Base-by-base conservation (phyloP, 2,888 invertebrate species). In the Drosophila anceps region DNA sequence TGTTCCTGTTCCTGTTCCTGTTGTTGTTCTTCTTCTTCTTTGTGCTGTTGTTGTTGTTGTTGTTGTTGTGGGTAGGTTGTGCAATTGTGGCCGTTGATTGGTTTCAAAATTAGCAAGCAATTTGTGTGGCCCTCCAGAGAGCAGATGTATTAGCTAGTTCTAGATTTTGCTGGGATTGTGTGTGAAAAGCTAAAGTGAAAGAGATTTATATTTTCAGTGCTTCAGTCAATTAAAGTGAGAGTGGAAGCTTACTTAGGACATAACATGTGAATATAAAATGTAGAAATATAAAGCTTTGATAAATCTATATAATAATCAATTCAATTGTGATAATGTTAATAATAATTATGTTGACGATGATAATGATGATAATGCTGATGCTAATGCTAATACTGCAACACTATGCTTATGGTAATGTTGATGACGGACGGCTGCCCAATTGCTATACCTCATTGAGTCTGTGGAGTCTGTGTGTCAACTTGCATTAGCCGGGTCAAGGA, bases 81-180 rank as follows among this genome's bases (percentile, higher is more conserved):
- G 57, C 77, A 77, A 73, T 61, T 77, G 61, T 31, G 46, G 8
- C 41, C 61, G 54, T 60, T 60, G 71, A 66, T 66, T 76, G 76
- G 44, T 65, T 64, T 61, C 63, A 64, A 72, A 78, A 78, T 78
- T 78, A 79, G 79, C 67, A 62, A 75, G 67, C 64, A 71, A 79
- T 78, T 78, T 79, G 75, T 71, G 61, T 48, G 60, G 3, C 18
- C 37, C 39, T 69, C 62, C 41, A 9, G 37, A 57, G 39, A 54
- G 33, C 53, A 63, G 73, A 77, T 69, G 58, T 73, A 61, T 64
- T 60, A 61, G 63, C 33, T 24, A 33, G 27, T 44, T 46, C 13
- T 8, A 3, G 18, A 18, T 33, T 33, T 33, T 37, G 29, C 15
- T 10, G 24, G 37, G n/a, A 3, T 6, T 31, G 15, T 15, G 13